phyloP scores from a whole-genome alignment of 1,140 invertebrate species.

The Drosophila bipectinata region DNA sequence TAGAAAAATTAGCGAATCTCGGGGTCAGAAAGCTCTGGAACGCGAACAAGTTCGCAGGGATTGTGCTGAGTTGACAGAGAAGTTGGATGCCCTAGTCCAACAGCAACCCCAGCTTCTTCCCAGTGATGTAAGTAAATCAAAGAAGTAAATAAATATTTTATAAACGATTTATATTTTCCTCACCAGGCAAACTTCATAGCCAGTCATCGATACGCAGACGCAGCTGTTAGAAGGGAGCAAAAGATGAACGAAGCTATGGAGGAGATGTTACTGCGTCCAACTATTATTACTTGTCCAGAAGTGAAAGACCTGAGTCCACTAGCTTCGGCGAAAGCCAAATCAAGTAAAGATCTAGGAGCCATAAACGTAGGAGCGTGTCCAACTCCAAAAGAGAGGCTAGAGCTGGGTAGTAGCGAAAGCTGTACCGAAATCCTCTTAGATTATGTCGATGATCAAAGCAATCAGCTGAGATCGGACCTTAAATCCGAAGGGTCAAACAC shows the following conservation, averaged over 20 bases:
- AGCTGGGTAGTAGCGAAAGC: slow-evolving; percentile 50
- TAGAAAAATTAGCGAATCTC: slow-evolving; percentile 58
- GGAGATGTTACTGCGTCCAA: slow-evolving; percentile 65
- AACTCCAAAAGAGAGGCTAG: neutral
- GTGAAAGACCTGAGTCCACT: slow-evolving; percentile 9
- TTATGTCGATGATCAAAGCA: slow-evolving; percentile 76
- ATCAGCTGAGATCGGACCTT: slow-evolving; percentile 65
- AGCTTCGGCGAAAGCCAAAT: neutral
- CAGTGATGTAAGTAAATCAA: slow-evolving; percentile 57
- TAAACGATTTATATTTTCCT: neutral
- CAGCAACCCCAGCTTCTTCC: slow-evolving; percentile 63
- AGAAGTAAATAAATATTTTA: neutral
- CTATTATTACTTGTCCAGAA: slow-evolving; percentile 77
- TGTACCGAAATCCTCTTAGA: slow-evolving; percentile 67
- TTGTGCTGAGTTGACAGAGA: slow-evolving; percentile 69
- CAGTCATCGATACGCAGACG: slow-evolving; percentile 55
- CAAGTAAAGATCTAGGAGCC: neutral
- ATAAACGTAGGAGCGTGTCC: slow-evolving; percentile 60
- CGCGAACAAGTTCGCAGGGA: slow-evolving; percentile 76
- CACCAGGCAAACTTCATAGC: slow-evolving; percentile 57
- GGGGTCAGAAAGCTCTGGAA: slow-evolving; percentile 72
- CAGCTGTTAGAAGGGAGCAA: slow-evolving; percentile 46
- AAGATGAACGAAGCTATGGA: slow-evolving; percentile 77
- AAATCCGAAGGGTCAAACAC: slow-evolving; percentile 45
- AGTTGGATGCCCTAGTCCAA: slow-evolving; percentile 66